Percentiles rank a stretch among this genome's conserved stretches.
phyloP scores from a whole-genome alignment of 2,797 vertebrate species.

The Sorex maritimensis region DNA sequence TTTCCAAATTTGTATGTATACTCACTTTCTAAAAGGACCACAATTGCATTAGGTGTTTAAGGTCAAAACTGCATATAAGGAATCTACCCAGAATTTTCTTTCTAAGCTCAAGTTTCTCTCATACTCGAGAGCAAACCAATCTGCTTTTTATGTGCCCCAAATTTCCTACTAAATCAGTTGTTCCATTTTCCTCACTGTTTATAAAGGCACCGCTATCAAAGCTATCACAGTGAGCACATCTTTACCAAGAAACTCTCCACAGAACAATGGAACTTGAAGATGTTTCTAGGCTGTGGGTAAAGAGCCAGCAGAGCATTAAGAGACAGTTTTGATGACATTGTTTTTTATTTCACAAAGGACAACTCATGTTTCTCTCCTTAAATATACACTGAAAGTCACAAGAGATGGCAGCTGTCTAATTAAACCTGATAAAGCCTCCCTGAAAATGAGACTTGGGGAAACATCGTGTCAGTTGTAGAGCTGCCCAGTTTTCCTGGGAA shows the following conservation, averaged over 20 bases:
- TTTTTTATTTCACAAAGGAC: constrained; percentile 78
- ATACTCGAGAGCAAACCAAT: not conserved
- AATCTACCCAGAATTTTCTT: constrained; percentile 1
- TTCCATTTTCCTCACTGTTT: constrained; percentile 3
- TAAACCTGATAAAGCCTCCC: constrained; percentile 88
- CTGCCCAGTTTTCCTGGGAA: constrained; percentile 85
- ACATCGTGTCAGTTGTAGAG: constrained; percentile 78
- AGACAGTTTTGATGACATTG: constrained; percentile 79
- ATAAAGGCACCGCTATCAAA: constrained; percentile 21
- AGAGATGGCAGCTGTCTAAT: constrained; percentile 88
- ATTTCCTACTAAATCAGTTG: constrained; percentile 48
- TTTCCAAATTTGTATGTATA: not conserved
- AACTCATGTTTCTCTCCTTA: constrained; percentile 81
- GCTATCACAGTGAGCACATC: constrained; percentile 35
- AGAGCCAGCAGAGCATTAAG: constrained; percentile 70
- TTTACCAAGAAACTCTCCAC: constrained; percentile 69
- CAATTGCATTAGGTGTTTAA: not conserved
- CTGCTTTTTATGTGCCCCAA: not conserved
- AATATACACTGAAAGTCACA: constrained; percentile 76
- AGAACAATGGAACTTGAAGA: constrained; percentile 46
- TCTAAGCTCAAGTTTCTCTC: not conserved
- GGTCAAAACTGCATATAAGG: not conserved
- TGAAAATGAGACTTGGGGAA: constrained; percentile 87
- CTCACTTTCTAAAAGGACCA: not conserved
- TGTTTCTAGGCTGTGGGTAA: constrained; percentile 67